Base-by-base conservation (phyloP, 2,113 vertebrate species). In the Panurus biarmicus region DNA sequence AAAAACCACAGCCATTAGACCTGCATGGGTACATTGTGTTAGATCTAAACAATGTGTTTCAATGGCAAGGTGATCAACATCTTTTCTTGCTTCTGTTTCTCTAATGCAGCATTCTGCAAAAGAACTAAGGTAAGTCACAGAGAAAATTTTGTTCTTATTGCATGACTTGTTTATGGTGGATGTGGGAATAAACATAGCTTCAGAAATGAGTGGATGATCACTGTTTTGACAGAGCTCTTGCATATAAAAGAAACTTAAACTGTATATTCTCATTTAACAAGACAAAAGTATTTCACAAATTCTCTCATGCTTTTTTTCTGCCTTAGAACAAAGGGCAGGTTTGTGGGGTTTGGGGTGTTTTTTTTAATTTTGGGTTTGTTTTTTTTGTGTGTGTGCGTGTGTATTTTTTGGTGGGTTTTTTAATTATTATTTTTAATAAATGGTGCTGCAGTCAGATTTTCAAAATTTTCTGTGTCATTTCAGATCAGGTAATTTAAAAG, bases 61-160 rank as follows among this genome's bases (percentile, higher is more conserved):
- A 91, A 77, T 71, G 36, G 82, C 57, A 88, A 93, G 64, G 72
- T 93, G 93, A 94, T 91, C 82, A 95, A 96, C 35, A n/a, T 78
- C 57, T 93, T 93, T 90, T 97, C 87, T 96, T 93, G 60, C 94
- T 96, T 95, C 92, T 95, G 61, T 97, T 95, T 96, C 82, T 97
- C 73, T 95, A 97, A 97, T 72, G 96, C 96, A 95, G 95, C 96
- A 67, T 75, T 95, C 85, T 88, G 79, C 65, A 95, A 58, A 94
- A 86, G 88, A 90, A 38, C 69, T 71, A 45, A 95, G 96, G 95
- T 97, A 97, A 97, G 95, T 94, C 53, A 81, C 1, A 5, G 75
- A 95, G 72, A 88, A 95, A 95, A 90, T 86, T 85, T 65, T 64
- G 51, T 88, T 82, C 79, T 81, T 93, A 48, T 54, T 96, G 94